Conservation (phyloP, 1,140 invertebrate species). For the Leptonema lineaticorne region DNA sequence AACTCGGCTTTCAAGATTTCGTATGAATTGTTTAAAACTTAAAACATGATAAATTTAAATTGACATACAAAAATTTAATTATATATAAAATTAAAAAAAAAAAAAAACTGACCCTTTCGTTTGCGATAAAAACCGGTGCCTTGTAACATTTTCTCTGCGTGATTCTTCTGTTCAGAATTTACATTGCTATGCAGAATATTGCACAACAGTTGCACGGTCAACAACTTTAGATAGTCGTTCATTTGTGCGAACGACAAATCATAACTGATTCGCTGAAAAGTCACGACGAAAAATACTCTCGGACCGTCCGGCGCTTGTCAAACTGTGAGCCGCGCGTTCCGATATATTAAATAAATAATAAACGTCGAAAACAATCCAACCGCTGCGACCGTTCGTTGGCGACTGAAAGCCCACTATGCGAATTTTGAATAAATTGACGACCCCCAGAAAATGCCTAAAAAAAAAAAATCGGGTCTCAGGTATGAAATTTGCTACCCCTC, state of each 20-base stretch:
- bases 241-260: not conserved
- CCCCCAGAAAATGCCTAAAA: constrained; percentile 7
- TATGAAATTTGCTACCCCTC: constrained; percentile 34
- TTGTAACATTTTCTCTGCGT: constrained; percentile 36
- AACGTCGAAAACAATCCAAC: not conserved
- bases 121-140: constrained; percentile 39
- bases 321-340: not conserved
- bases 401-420: constrained; percentile 21
- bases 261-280: not conserved
- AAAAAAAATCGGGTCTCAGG: constrained; percentile 39
- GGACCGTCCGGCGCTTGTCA: not conserved
- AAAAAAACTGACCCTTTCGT: constrained; percentile 33
- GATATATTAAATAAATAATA: not conserved
- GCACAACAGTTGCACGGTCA: constrained; percentile 32
- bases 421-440: constrained; percentile 15
- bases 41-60: no score
- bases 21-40: no score
- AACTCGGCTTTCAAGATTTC: no score
- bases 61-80: no score
- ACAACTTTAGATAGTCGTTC: constrained; percentile 31
- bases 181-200: constrained; percentile 37
- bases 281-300: not conserved
- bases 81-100: no score
- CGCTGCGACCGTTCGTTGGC: constrained; percentile 4
- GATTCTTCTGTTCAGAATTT: constrained; percentile 23